Base-by-base conservation (phyloP, 2,888 invertebrate genomes). In the Drosophila antonietae region DNA sequence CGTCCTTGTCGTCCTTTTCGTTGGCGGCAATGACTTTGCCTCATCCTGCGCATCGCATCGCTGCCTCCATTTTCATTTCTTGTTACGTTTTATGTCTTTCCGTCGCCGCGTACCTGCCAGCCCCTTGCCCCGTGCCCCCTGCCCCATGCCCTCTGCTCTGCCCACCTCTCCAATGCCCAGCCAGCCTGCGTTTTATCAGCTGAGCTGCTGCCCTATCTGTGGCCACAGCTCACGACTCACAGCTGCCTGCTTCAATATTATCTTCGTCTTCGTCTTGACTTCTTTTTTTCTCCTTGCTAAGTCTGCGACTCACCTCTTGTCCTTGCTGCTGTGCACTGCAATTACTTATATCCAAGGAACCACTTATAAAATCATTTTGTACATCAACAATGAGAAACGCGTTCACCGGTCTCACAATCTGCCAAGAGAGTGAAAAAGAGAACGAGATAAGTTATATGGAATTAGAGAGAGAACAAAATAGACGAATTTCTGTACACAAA, bases 361-460 rank as follows among this genome's bases (percentile, higher is more conserved):
- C 99, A 63, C 96, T 95, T 91, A 99, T 98, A 93, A 99, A 99
- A 94, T 99, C 99, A 93, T 99, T 99, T 94, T 99, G 99, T 35
- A 99, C 98, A 93, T 99, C 99, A 75, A 99, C 97, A 71, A 99
- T 95, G 75, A 99, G 94, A 92, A 99, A 96, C 31, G 97, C 98
- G 91, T 96, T 96, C 80, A 96, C 95, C 20, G 98, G 98, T 62
- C 97, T 95, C 69, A 97, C 96, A 91, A 97, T 96, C 96, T 96
- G 93, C 73, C 79, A 81, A 69, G 78, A 91, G 91, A 80, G 78
- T 69, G 47, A 68, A 47, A 75, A 56, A 77, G 44, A 68, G 59
- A 53, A 56, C 46, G 49, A 67, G 46, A 76, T 63, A 61, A 73
- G 37, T 73, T 58, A 61, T 37, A 62, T 47, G 69, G 12, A 44